Percentiles rank a stretch among this genome's conserved stretches.
Conservation (phyloP, 2,113 vertebrate species). For the Erythrocercus mccallii region DNA sequence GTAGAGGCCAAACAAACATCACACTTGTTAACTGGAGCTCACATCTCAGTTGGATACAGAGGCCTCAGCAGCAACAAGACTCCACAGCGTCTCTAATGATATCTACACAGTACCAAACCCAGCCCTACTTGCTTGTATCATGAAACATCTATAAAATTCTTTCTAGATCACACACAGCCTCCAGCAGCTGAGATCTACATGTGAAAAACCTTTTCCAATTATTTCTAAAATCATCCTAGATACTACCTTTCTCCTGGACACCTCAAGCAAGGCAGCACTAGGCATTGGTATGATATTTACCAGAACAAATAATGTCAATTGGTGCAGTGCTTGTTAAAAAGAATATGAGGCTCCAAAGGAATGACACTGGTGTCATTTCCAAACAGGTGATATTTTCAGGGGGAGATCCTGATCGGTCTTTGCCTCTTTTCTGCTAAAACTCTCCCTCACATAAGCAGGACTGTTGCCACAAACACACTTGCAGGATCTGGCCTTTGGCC, state of each 20-base stretch:
- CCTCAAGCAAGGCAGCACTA: not conserved
- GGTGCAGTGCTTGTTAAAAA: not conserved
- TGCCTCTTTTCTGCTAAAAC: not conserved
- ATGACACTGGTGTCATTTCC: not conserved
- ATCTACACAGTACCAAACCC: not conserved
- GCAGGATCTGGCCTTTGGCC: not conserved
- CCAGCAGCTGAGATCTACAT: not conserved
- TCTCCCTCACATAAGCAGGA: not conserved
- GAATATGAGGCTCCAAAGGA: not conserved
- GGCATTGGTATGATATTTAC: fast-evolving
- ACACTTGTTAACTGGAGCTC: not conserved
- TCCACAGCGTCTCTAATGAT: not conserved
- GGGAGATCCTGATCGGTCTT: not conserved
- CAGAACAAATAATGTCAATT: not conserved
- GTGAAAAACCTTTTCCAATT: not conserved
- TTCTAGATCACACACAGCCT: not conserved
- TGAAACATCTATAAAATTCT: not conserved
- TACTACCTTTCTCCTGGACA: not conserved
- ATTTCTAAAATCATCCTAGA: not conserved
- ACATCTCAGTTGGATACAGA: not conserved
- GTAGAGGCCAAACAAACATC: not conserved
- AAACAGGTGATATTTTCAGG: not conserved
- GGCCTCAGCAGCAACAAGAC: not conserved
- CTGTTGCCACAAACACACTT: not conserved
- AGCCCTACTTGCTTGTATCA: fast-evolving